A percentile compares a stretch with the other conserved stretches of the same genome.
These are phyloP conservation scores for Ia io DNA, from an alignment of 2,113 vertebrate species.

Conservation along the genomic window DNA sequence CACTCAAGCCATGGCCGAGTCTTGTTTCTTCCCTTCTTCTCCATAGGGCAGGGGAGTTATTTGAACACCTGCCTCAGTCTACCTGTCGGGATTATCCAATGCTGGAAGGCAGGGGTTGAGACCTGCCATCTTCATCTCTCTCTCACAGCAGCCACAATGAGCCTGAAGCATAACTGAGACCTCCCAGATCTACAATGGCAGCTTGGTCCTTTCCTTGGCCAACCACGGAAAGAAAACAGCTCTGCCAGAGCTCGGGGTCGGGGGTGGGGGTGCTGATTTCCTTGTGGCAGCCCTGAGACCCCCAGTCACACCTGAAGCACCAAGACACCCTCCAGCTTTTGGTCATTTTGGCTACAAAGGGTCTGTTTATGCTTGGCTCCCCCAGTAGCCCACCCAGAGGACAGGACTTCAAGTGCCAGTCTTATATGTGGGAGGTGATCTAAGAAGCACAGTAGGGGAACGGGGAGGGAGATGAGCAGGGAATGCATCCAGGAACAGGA, in stretches of 20 bases:
- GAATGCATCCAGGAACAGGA: background rate
- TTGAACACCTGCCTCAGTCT: slow-evolving; percentile 3
- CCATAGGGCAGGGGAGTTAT: background rate
- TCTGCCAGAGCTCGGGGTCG: background rate
- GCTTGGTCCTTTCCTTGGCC: background rate
- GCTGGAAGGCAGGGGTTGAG: background rate
- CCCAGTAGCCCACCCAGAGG: background rate
- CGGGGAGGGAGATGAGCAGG: background rate
- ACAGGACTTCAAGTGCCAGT: background rate
- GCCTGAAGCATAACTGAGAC: background rate
- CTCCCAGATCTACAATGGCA: background rate
- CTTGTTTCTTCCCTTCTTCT: background rate
- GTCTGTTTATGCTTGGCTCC: background rate
- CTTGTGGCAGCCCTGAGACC: background rate
- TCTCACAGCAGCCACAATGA: background rate
- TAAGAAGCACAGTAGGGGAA: background rate
- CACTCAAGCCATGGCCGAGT: background rate
- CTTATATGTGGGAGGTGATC: background rate
- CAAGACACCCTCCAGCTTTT: background rate
- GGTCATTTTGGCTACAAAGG: background rate
- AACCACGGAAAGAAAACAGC: background rate
- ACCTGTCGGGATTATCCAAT: background rate
- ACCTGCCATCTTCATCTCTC: background rate
- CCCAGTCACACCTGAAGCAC: background rate
- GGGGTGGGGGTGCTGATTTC: background rate